Evolutionary conservation across 2,888 invertebrate genomes (phyloP).

Genomic region (Masnerella sp.): DNA sequence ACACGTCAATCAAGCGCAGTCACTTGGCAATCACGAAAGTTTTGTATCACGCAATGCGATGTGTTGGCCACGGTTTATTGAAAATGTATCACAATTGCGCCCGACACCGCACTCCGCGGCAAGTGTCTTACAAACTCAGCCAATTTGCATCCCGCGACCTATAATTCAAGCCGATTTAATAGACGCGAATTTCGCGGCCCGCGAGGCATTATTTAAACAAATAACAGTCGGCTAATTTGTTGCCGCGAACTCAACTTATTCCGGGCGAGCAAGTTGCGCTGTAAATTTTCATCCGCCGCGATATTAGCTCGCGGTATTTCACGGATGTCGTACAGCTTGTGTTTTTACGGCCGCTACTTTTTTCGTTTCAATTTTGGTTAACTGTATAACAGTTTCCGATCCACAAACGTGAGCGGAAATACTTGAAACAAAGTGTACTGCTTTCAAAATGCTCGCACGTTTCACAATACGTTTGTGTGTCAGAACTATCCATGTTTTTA

Average conservation of each 20-base stretch:
- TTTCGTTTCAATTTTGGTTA: slow-evolving; percentile 55
- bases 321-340: slow-evolving; percentile 20
- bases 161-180: slow-evolving; percentile 24
- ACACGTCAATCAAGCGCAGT: slow-evolving; percentile 58
- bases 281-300: slow-evolving; percentile 24
- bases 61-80: slow-evolving; percentile 52
- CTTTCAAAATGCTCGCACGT: slow-evolving; percentile 60
- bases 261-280: background rate
- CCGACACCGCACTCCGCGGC: slow-evolving; percentile 16
- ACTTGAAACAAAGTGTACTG: slow-evolving; percentile 56
- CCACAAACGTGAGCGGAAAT: slow-evolving; percentile 57
- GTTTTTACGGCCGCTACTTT: slow-evolving; percentile 20
- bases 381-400: slow-evolving; percentile 56
- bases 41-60: slow-evolving; percentile 55
- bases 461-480: slow-evolving; percentile 56
- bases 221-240: slow-evolving; percentile 2
- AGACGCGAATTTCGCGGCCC: background rate
- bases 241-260: slow-evolving; percentile 6
- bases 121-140: slow-evolving; percentile 40
- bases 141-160: slow-evolving; percentile 15
- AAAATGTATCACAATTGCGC: slow-evolving; percentile 48
- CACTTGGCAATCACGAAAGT: slow-evolving; percentile 56
- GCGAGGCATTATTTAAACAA: background rate
- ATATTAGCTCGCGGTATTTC: slow-evolving; percentile 34
- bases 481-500: slow-evolving; percentile 62